phyloP scores from a whole-genome alignment of 2,797 vertebrate genomes.

The Cottoperca gobio region DNA sequence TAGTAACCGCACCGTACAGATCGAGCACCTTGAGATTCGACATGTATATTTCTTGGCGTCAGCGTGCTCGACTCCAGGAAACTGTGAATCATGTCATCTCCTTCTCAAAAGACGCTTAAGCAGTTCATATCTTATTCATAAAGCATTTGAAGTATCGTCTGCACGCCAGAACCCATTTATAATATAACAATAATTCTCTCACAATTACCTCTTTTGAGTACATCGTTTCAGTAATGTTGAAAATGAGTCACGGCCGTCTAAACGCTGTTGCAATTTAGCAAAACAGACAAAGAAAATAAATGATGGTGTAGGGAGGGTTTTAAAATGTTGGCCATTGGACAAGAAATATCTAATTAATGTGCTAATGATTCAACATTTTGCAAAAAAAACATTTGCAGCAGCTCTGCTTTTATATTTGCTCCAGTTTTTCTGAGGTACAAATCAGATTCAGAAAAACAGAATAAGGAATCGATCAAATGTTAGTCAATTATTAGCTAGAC shows the following conservation, averaged over 20 bases:
- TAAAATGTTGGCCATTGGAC: neutral
- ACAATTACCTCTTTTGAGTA: neutral
- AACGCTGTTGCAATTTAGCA: neutral
- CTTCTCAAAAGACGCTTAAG: neutral
- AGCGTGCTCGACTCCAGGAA: neutral
- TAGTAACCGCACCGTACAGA: neutral
- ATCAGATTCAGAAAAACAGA: too few species aligned
- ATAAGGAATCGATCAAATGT: neutral
- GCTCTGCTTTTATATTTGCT: too few species aligned
- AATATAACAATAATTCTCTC: neutral
- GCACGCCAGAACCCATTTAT: neutral
- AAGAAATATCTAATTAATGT: neutral
- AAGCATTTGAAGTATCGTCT: neutral
- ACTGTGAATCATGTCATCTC: neutral
- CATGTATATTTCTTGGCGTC: neutral
- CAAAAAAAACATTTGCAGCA: neutral
- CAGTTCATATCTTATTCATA: neutral
- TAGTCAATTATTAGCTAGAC: neutral
- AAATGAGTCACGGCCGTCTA: neutral
- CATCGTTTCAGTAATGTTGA: neutral
- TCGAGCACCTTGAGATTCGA: neutral
- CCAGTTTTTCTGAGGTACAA: too few species aligned
- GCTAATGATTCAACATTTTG: neutral
- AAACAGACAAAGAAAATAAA: neutral
- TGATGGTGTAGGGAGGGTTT: neutral